These are phyloP conservation scores for Cnemophilus loriae DNA, from an alignment of 2,113 vertebrate species.

Conservation along the genomic window DNA sequence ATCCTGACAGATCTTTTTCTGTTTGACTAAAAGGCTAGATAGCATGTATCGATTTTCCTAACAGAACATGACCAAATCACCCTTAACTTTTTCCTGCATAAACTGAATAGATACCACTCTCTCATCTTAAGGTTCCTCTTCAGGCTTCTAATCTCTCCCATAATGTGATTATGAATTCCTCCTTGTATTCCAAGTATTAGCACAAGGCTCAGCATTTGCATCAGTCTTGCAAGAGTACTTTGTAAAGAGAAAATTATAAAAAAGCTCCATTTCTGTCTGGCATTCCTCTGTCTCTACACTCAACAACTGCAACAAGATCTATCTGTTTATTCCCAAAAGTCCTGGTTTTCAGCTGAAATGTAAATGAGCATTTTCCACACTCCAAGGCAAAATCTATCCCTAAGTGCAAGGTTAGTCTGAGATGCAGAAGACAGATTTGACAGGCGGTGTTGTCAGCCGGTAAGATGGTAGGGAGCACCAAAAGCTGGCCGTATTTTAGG, in stretches of 20 bases:
- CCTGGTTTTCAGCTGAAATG: background rate
- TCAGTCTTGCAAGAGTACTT: background rate
- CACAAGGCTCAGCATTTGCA: background rate
- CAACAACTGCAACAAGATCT: background rate
- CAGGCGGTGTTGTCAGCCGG: background rate
- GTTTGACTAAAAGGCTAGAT: background rate
- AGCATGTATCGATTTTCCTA: background rate
- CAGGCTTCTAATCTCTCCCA: background rate
- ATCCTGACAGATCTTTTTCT: background rate
- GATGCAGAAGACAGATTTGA: background rate
- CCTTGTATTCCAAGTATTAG: background rate
- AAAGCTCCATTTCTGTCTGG: background rate
- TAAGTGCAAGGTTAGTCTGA: background rate
- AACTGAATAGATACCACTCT: background rate
- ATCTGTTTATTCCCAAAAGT: background rate
- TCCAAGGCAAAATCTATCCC: background rate
- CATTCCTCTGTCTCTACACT: background rate
- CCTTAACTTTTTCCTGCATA: background rate
- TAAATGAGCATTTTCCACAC: background rate
- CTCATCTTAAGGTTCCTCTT: background rate
- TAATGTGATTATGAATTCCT: background rate
- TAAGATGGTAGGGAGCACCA: background rate
- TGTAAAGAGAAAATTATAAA: background rate
- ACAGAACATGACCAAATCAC: background rate
- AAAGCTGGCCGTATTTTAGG: background rate